A percentile compares a stretch with the other conserved stretches of the same genome.
phyloP scores from a whole-genome alignment of 2,888 invertebrate species.

The Lordiphosa fenestrarum region DNA sequence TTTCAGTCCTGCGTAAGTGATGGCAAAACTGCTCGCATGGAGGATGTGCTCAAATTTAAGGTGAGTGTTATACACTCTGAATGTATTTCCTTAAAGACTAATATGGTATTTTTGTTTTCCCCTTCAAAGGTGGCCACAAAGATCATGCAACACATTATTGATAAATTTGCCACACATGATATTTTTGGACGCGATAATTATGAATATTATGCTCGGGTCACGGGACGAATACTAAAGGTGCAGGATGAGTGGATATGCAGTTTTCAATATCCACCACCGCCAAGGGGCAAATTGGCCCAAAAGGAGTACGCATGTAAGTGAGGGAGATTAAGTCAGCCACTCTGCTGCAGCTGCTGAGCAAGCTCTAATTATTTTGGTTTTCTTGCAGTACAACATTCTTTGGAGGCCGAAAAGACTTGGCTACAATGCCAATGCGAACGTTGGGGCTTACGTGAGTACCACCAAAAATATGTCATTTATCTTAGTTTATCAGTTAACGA shows the following conservation, averaged over 20 bases:
- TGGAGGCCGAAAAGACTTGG: conserved; percentile 95
- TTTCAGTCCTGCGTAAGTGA: conserved; percentile 98
- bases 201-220: conserved; percentile 96
- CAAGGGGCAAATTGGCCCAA: conserved; percentile 84
- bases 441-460: conserved; percentile 85
- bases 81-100: neutral
- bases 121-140: conserved; percentile 90
- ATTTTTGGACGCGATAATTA: conserved; percentile 97
- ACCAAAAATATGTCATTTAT: neutral
- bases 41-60: conserved; percentile 96
- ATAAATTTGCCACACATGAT: conserved; percentile 97
- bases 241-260: conserved; percentile 98
- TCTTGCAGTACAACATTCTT: conserved; percentile 88
- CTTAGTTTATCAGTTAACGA: conserved; percentile 13
- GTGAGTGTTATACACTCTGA: conserved; percentile 81
- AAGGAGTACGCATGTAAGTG: conserved; percentile 85
- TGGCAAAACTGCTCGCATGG: conserved; percentile 96
- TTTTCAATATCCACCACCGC: conserved; percentile 92
- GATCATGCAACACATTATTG: conserved; percentile 98
- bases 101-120: conserved; percentile 4
- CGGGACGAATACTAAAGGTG: conserved; percentile 94
- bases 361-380: neutral
- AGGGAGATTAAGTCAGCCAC: neutral
- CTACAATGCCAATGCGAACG: conserved; percentile 93
- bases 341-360: neutral